Conservation (phyloP, 2,113 vertebrate genomes). For the Chlamydotis undulata region DNA sequence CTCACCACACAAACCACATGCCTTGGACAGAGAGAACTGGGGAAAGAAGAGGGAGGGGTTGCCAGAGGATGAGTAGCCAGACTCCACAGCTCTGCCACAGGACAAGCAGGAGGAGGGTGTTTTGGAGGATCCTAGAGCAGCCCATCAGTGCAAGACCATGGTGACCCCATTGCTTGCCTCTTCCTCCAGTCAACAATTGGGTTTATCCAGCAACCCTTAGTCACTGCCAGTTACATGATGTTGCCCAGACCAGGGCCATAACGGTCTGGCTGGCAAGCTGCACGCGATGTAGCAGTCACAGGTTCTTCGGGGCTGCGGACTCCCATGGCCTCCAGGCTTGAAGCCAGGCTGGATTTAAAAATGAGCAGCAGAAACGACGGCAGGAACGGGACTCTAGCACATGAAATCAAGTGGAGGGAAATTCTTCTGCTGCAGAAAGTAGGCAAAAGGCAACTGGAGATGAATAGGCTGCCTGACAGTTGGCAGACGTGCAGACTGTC, state of each 20-base stretch:
- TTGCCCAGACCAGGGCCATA: neutral
- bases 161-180: neutral
- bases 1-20: neutral
- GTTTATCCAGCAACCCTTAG: neutral
- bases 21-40: neutral
- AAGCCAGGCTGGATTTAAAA: slow-evolving; percentile 5
- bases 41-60: neutral
- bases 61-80: neutral
- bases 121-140: neutral
- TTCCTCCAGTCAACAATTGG: rapidly evolving
- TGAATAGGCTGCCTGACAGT: slow-evolving; percentile 65
- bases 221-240: neutral
- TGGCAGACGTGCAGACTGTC: slow-evolving; percentile 41
- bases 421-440: slow-evolving; percentile 56
- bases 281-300: neutral
- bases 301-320: neutral
- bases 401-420: slow-evolving; percentile 31
- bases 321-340: neutral
- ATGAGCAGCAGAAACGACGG: neutral
- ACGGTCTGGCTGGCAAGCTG: neutral
- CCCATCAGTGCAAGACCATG: neutral
- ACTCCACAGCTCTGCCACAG: neutral
- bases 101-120: neutral
- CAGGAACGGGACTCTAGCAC: neutral
- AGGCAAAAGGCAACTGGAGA: slow-evolving; percentile 69